Conservation (phyloP, 2,888 invertebrate species). For the Sphaerophoria taeniata region DNA sequence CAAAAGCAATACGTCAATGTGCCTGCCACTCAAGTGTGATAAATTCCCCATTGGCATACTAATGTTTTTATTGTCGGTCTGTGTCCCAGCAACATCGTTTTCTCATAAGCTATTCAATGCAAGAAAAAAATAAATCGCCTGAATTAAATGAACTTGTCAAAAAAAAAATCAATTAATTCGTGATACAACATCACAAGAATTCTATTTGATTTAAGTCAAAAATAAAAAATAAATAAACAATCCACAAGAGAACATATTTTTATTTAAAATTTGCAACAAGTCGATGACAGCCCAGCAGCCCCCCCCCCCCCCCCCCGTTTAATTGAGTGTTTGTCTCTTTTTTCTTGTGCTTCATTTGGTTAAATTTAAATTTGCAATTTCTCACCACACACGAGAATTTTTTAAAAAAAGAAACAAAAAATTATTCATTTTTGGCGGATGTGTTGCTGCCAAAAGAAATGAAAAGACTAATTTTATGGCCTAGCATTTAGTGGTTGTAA, state of each 20-base stretch:
- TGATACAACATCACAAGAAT: slow-evolving; percentile 41
- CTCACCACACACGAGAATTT: background rate
- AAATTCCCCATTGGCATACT: slow-evolving; percentile 58
- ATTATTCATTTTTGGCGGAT: slow-evolving; percentile 31
- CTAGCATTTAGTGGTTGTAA: slow-evolving; percentile 44
- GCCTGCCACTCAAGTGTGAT: slow-evolving; percentile 67
- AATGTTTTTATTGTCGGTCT: slow-evolving; percentile 46
- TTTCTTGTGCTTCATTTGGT: slow-evolving; percentile 1
- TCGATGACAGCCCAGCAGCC: slow-evolving; percentile 42
- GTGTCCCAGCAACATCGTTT: slow-evolving; percentile 27
- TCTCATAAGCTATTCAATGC: slow-evolving; percentile 32
- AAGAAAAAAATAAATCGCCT: slow-evolving; percentile 27
- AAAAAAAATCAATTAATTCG: slow-evolving; percentile 31
- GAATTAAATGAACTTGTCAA: slow-evolving; percentile 68
- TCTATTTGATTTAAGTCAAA: slow-evolving; percentile 27
- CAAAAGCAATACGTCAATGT: slow-evolving; percentile 45
- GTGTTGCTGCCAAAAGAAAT: slow-evolving; percentile 40
- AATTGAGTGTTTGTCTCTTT: slow-evolving; percentile 32
- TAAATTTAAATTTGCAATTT: slow-evolving; percentile 43
- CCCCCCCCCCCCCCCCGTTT: background rate
- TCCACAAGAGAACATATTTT: slow-evolving; percentile 7
- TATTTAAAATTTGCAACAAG: slow-evolving; percentile 30
- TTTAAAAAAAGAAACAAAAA: background rate
- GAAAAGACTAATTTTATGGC: slow-evolving; percentile 42
- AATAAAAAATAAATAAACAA: background rate